Evolutionary conservation across 2,113 vertebrate species (phyloP).

Genomic region (Petrocephalus zakoni): DNA sequence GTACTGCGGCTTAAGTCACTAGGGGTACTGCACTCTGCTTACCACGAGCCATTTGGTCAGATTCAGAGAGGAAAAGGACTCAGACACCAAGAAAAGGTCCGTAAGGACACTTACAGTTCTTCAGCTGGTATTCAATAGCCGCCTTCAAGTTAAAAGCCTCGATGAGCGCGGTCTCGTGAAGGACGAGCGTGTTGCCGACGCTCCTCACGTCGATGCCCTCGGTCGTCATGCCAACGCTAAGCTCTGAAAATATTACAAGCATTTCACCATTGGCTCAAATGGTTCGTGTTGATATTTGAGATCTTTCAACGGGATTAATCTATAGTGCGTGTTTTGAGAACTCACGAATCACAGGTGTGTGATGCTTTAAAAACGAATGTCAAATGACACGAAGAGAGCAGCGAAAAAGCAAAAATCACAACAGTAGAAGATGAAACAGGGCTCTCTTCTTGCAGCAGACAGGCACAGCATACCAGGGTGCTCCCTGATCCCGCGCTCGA

Average conservation of each 20-base stretch:
- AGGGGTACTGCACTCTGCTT: not conserved
- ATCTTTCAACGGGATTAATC: not conserved
- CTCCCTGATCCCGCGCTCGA: slow-evolving; percentile 79
- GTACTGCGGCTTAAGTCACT: not conserved
- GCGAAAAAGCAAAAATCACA: not conserved
- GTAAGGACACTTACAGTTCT: slow-evolving; percentile 59
- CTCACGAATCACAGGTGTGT: not conserved
- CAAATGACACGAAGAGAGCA: not conserved
- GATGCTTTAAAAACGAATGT: not conserved
- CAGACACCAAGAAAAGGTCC: not conserved
- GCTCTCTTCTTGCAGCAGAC: not conserved
- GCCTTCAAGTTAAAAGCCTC: slow-evolving; percentile 96
- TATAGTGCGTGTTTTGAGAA: not conserved
- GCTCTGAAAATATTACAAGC: slow-evolving; percentile 57
- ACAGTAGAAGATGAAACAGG: not conserved
- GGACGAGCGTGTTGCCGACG: slow-evolving; percentile 85
- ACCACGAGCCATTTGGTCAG: not conserved
- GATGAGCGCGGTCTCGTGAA: slow-evolving; percentile 85
- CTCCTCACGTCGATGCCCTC: slow-evolving; percentile 88
- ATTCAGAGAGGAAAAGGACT: not conserved
- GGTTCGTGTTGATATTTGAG: not conserved
- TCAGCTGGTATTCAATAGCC: slow-evolving; percentile 85
- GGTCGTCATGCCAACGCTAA: slow-evolving; percentile 82
- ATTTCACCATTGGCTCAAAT: not conserved
- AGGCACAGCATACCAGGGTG: slow-evolving; percentile 66